phyloP scores from a whole-genome alignment of 2,888 invertebrate genomes.

The Chrysolina americana region DNA sequence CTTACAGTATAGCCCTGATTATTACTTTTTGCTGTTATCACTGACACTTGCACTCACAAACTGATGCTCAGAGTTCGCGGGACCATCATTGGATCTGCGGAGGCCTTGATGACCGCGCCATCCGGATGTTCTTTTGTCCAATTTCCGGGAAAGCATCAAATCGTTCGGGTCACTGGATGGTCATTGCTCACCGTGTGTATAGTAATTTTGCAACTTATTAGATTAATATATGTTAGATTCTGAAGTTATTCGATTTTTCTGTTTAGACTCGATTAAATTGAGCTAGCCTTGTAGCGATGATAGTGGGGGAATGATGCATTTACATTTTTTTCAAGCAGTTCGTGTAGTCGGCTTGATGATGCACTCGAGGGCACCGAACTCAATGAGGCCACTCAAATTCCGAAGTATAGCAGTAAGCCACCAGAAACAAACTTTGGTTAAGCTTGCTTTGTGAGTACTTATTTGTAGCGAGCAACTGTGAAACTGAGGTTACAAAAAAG shows the following conservation, averaged over 20 bases:
- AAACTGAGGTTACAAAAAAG: no score
- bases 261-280: slow-evolving; percentile 19
- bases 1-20: slow-evolving; percentile 61
- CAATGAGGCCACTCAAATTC: no score
- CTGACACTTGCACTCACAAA: slow-evolving; percentile 65
- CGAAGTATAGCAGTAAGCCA: no score
- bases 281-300: slow-evolving; percentile 22
- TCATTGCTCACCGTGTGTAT: slow-evolving; percentile 64
- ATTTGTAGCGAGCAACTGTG: no score
- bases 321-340: not conserved
- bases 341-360: no score
- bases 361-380: no score
- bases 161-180: slow-evolving; percentile 70
- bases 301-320: slow-evolving; percentile 11
- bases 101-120: slow-evolving; percentile 63
- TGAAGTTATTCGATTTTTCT: not conserved
- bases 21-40: slow-evolving; percentile 56
- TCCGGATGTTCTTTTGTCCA: slow-evolving; percentile 69
- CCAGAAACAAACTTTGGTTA: no score
- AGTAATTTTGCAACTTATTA: slow-evolving; percentile 44
- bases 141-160: slow-evolving; percentile 69
- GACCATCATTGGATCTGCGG: slow-evolving; percentile 43
- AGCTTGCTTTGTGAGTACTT: no score
- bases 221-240: slow-evolving; percentile 25
- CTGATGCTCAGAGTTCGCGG: slow-evolving; percentile 57